Conservation (phyloP, 2,113 vertebrate species). For the Albula goreensis region DNA sequence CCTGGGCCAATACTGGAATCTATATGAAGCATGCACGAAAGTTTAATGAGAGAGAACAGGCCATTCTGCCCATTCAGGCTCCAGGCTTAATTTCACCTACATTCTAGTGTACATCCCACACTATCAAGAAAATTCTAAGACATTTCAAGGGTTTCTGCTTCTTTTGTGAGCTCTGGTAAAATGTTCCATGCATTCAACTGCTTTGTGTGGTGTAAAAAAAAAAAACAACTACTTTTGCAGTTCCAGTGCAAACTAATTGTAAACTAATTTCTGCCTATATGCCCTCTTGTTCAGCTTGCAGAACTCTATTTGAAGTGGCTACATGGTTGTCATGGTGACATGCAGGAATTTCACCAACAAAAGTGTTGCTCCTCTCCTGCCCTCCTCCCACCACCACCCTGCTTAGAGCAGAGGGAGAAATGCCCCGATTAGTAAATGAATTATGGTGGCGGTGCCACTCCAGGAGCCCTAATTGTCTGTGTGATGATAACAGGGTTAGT, state of each 20-base stretch:
- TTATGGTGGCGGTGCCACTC: slow-evolving; percentile 55
- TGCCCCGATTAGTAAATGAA: slow-evolving; percentile 71
- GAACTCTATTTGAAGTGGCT: not conserved
- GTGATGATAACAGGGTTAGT: slow-evolving; percentile 56
- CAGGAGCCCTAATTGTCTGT: slow-evolving; percentile 66
- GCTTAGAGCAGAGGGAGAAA: slow-evolving; percentile 57
- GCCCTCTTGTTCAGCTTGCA: not conserved
- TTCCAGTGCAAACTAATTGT: not conserved
- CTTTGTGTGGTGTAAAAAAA: not conserved
- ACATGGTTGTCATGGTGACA: slow-evolving; percentile 47
- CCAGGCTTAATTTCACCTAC: not conserved
- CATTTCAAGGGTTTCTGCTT: not conserved
- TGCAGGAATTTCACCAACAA: slow-evolving; percentile 51
- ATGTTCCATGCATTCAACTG: not conserved
- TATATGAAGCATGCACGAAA: no score
- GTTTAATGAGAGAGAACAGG: not conserved
- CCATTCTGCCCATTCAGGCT: not conserved
- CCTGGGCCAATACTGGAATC: no score
- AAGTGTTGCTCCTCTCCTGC: slow-evolving; percentile 46
- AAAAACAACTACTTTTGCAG: not conserved
- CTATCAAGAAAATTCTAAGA: not conserved
- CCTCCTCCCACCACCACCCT: slow-evolving; percentile 28
- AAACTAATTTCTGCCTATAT: not conserved
- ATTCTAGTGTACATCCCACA: not conserved
- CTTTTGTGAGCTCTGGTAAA: not conserved